Conservation (phyloP, 2,888 invertebrate genomes). For the Esperia sulphurella region DNA sequence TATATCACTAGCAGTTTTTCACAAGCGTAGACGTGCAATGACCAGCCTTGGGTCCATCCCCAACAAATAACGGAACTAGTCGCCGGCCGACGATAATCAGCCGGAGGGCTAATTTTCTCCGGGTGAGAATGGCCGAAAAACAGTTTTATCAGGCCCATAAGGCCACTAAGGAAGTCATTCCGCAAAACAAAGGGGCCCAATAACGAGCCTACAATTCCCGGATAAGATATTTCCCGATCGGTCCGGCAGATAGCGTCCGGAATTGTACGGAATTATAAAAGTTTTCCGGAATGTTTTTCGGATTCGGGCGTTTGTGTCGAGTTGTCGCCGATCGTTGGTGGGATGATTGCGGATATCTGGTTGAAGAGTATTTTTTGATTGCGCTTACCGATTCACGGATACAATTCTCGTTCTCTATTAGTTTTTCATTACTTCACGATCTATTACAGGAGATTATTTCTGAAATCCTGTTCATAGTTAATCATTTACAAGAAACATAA, state of each 20-base stretch:
- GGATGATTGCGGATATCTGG: background rate
- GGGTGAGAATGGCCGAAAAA: conserved; percentile 33
- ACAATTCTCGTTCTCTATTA: background rate
- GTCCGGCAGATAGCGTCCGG: conserved; percentile 33
- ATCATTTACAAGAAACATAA: too few relatives aligned
- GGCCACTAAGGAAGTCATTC: conserved; percentile 62
- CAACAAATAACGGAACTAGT: conserved; percentile 33
- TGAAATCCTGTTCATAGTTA: too few relatives aligned
- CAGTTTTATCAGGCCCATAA: conserved; percentile 64
- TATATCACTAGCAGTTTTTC: too few relatives aligned
- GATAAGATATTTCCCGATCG: conserved; percentile 48
- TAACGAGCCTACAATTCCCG: conserved; percentile 40
- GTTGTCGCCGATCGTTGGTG: background rate
- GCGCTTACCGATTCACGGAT: background rate
- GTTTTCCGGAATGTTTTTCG: conserved; percentile 13
- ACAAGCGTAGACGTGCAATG: background rate
- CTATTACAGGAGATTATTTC: too few relatives aligned
- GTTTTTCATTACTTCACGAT: background rate
- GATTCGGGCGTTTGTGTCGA: background rate
- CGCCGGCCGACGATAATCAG: conserved; percentile 41
- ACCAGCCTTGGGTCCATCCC: background rate
- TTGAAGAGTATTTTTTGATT: background rate
- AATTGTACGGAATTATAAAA: conserved; percentile 26
- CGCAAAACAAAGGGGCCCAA: conserved; percentile 54
- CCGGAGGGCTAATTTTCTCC: conserved; percentile 46